Conservation (phyloP, 2,113 vertebrate species). For the Erythrolamprus reginae region DNA sequence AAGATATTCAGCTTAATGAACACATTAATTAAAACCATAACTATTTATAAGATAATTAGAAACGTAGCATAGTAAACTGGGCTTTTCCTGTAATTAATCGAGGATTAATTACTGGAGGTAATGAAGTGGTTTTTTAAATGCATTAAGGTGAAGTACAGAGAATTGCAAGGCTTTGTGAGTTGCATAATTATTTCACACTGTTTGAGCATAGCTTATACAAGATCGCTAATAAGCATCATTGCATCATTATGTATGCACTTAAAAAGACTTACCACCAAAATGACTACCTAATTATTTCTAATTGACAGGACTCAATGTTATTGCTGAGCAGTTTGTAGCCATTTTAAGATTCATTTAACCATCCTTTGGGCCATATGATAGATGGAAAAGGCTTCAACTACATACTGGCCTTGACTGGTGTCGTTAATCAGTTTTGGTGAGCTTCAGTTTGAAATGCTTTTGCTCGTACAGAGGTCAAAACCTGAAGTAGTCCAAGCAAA, state of each 20-base stretch:
- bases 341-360: constrained; percentile 89
- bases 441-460: constrained; percentile 75
- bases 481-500: constrained; percentile 74
- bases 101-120: constrained; percentile 99
- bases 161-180: constrained; percentile 96
- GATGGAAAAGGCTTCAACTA: constrained; percentile 73
- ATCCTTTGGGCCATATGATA: constrained; percentile 84
- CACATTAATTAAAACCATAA: constrained; percentile 99
- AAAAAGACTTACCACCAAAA: constrained; percentile 98
- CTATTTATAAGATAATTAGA: constrained; percentile 99
- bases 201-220: constrained; percentile 87
- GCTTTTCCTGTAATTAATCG: constrained; percentile 99
- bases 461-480: constrained; percentile 77
- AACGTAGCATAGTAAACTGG: constrained; percentile 98
- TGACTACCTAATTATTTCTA: constrained; percentile 99
- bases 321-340: constrained; percentile 96
- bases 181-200: constrained; percentile 97
- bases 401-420: constrained; percentile 72
- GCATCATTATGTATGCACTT: constrained; percentile 99
- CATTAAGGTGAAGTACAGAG: constrained; percentile 99
- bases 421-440: constrained; percentile 78
- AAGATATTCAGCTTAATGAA: constrained; percentile 99
- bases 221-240: constrained; percentile 98
- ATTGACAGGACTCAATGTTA: constrained; percentile 97
- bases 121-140: constrained; percentile 99